Base-by-base conservation (phyloP, 2,888 invertebrate genomes). In the Drosophila nr. medialis region DNA sequence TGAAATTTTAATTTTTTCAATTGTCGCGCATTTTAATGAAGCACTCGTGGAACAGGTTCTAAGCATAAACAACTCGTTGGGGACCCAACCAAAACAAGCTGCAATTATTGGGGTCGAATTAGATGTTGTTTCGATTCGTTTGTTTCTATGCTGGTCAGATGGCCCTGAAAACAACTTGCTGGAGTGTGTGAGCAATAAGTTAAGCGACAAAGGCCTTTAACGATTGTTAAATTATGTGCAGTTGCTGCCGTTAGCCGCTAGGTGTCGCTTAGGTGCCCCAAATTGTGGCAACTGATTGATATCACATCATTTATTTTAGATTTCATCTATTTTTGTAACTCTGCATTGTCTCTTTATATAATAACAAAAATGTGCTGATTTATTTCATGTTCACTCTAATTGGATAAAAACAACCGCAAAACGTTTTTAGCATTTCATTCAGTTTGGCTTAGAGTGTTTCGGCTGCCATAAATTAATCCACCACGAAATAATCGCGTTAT, bases 51-150 rank as follows among this genome's bases (percentile, higher is more conserved):
- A 79, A 77, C 83, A 72, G 89, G 89, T 85, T 88, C 75, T 75
- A 48, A 72, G 18, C 48, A 50, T 54, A 36, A 34, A 11, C 71
- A 68, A 66, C 67, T 70, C 38, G 58, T 59, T 64, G 61, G 21
- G 21, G 42, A 48, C 13, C 40, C 45, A 15, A 49, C 64, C 66
- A 65, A 79, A 73, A 65, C 68, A 21, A 66, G 76, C 55, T 75
- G 64, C 77, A 82, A 63, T 61, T 72, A 87, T 85, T 80, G 86
- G 66, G 84, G 88, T 85, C 88, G 64, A 48, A 50, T 38, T 61
- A 27, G 29, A 62, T 59, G 45, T 45, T 66, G 62, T 38, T 55
- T 55, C 55, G 38, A 55, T 13, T 30, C 21, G 51, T 21, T 27
- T n/a, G 27, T 55, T 8, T 38, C 38, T 27, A 18, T 21, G 40